These are phyloP conservation scores for Choristoneura rosaceana DNA, from an alignment of 2,888 invertebrate species.

Conservation along the genomic window DNA sequence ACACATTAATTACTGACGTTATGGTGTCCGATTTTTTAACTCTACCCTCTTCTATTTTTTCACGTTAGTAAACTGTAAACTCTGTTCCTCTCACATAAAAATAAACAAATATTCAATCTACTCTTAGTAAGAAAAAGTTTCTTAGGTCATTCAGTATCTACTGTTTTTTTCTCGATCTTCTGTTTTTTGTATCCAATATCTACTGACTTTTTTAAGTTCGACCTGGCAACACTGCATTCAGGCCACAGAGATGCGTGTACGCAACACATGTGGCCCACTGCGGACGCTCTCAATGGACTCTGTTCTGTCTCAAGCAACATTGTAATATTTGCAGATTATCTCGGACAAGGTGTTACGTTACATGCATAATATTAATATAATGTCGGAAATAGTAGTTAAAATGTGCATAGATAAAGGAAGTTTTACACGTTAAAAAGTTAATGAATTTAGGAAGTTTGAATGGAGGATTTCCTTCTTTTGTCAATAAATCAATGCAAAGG, in stretches of 20 bases:
- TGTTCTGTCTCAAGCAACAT: conserved; percentile 63
- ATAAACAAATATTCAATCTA: too few relatives aligned
- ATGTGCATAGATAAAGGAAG: conserved; percentile 34
- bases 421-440: conserved; percentile 19
- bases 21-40: too few relatives aligned
- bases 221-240: conserved; percentile 58
- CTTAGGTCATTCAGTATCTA: too few relatives aligned
- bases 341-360: conserved; percentile 43
- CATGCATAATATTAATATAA: conserved; percentile 31
- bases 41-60: too few relatives aligned
- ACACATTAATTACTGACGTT: too few relatives aligned
- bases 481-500: conserved; percentile 21
- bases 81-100: too few relatives aligned
- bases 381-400: conserved; percentile 35
- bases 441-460: conserved; percentile 38
- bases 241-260: conserved; percentile 74
- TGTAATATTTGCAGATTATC: conserved; percentile 56
- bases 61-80: too few relatives aligned
- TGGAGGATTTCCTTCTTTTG: conserved; percentile 36
- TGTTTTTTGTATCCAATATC: too few relatives aligned
- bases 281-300: conserved; percentile 70
- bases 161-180: too few relatives aligned
- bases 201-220: too few relatives aligned
- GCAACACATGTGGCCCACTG: conserved; percentile 47
- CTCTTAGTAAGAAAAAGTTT: too few relatives aligned